Evolutionary conservation across 2,797 vertebrate species (phyloP), one percentile per base, ranked within the genome.

Genomic region (Furcifer pardalis): DNA sequence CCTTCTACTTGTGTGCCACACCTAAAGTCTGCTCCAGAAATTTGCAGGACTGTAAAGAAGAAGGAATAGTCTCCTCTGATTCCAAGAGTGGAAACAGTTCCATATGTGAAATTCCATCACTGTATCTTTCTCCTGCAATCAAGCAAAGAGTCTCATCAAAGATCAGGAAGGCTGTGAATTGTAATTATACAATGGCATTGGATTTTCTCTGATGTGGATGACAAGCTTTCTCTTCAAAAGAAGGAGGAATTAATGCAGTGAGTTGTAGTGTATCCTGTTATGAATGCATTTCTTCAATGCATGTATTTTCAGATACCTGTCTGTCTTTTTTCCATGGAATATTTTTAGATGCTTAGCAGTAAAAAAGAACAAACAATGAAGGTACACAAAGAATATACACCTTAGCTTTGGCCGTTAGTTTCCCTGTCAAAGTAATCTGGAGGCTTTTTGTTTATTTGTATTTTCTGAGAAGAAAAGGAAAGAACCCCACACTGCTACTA

Each of bases 361-460:
- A 7, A 7, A 25, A 40, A 56, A 71, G 27, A 44, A n/a, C 30
- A 49, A 30, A 15, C 42, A 62, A 21, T 10, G n/a, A 32, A 46
- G 21, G 25, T 3, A n/a, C n/a, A n/a, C n/a, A n/a, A n/a, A n/a
- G n/a, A n/a, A n/a, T 63, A 32, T 32, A 49, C 40, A 81, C 10
- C 46, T 72, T 84, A 23, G 63, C 19, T 0, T 82, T 78, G 40
- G 49, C 9, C 44, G 59, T 56, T 56, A 59, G 46, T 88, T 84
- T 84, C 59, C 40, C 82, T 46, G 49, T 46, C 84, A 84, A 25
- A 19, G 40, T 35, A 63, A 46, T 40, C 10, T 27, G 63, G 72
- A 65, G 46, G 30, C 44, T 52, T 83, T 89, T 69, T 84, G 77
- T 91, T 92, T 91, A 87, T 87, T 91, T 90, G 89, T 90, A 92